phyloP scores from a whole-genome alignment of 1,140 invertebrate species.

The Vanessa atalanta region DNA sequence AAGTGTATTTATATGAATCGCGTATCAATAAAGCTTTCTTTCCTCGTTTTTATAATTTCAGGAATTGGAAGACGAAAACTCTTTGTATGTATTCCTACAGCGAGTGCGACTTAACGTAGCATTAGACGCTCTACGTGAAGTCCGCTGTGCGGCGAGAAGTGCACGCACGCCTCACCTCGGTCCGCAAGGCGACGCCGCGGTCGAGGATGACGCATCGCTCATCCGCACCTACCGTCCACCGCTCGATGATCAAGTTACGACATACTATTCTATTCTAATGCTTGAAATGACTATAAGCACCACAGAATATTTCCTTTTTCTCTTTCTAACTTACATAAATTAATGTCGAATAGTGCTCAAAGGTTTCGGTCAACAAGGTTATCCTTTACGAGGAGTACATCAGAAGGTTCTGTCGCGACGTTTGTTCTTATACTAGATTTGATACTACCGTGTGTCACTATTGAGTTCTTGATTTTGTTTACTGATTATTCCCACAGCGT shows the following conservation, averaged over 20 bases:
- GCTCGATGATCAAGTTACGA: slow-evolving; percentile 55
- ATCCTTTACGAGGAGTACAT: too few relatives aligned
- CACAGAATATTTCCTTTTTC: too few relatives aligned
- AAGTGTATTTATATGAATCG: too few relatives aligned
- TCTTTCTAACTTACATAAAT: too few relatives aligned
- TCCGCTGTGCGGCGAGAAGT: slow-evolving; percentile 54
- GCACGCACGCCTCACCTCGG: slow-evolving; percentile 46
- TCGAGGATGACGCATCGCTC: slow-evolving; percentile 22
- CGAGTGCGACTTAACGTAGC: slow-evolving; percentile 60
- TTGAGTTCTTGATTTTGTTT: too few relatives aligned
- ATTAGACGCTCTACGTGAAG: slow-evolving; percentile 61
- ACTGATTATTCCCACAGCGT: too few relatives aligned
- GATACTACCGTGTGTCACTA: too few relatives aligned
- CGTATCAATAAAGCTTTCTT: neutral
- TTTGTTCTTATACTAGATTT: too few relatives aligned
- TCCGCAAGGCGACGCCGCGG: neutral
- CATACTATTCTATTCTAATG: neutral
- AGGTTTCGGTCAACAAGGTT: too few relatives aligned
- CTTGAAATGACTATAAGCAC: too few relatives aligned
- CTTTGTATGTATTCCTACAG: slow-evolving; percentile 58
- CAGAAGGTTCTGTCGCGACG: too few relatives aligned
- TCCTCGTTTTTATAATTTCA: slow-evolving; percentile 18
- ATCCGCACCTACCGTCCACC: slow-evolving; percentile 54
- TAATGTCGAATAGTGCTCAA: too few relatives aligned
- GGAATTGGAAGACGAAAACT: slow-evolving; percentile 56